Conservation (phyloP, 2,113 vertebrate genomes). For the Strix aluco region DNA sequence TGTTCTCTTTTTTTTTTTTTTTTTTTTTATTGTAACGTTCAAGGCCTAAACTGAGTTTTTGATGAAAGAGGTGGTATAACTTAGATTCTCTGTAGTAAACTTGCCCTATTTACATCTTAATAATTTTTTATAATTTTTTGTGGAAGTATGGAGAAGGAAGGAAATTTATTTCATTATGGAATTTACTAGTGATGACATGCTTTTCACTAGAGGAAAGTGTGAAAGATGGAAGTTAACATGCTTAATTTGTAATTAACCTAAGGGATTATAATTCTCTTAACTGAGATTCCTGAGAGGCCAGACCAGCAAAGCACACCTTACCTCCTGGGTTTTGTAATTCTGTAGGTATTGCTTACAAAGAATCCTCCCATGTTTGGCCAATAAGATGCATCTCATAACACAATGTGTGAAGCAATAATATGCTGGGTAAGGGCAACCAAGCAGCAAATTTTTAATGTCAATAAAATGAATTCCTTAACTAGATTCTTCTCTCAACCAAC, state of each 20-base stretch:
- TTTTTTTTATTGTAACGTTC: not conserved
- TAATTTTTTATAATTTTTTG: not conserved
- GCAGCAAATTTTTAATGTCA: not conserved
- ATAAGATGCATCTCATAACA: not conserved
- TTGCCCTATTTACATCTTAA: not conserved
- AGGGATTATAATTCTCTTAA: not conserved
- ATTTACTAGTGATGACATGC: not conserved
- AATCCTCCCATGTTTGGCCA: not conserved
- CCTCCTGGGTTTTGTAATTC: not conserved
- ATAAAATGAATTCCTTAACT: not conserved
- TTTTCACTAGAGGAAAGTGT: slow-evolving; percentile 1
- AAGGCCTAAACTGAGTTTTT: not conserved
- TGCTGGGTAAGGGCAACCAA: not conserved
- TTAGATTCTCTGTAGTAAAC: not conserved
- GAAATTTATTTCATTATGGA: not conserved
- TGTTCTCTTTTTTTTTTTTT: no score
- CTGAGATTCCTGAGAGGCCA: not conserved
- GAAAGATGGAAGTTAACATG: not conserved
- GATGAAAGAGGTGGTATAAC: not conserved
- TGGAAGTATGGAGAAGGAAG: not conserved
- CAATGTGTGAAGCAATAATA: not conserved
- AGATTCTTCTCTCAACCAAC: not conserved
- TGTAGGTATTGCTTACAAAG: not conserved
- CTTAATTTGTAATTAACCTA: slow-evolving; percentile 43
- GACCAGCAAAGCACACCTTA: not conserved